Evolutionary conservation across 2,888 invertebrate species (phyloP), one percentile per base, ranked within the genome.

Genomic region (Baronia brevicornis): DNA sequence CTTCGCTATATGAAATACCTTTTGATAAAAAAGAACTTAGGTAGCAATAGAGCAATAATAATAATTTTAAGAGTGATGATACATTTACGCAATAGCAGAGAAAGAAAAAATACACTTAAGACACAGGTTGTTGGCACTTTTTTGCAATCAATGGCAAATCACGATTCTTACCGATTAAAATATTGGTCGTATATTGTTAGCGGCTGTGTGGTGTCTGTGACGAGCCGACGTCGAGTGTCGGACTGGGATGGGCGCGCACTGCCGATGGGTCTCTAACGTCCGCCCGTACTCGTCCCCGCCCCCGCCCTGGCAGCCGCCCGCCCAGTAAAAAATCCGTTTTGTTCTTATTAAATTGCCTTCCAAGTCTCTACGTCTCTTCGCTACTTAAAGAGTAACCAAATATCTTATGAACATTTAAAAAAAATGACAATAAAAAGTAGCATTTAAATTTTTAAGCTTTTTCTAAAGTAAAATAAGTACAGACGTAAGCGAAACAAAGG

Each of bases 191-290:
- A 64, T 65, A 60, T 66, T 66, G 66, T 67, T 63, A 67, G 54
- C 51, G 55, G 65, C 62, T 60, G 78, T 79, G 70, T 79, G 64
- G 68, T 69, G 63, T 77, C 70, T 75, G 71, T 66, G 80, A 82
- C 78, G 82, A 84, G 82, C 84, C 82, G 84, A 84, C 84, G 84
- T 84, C 75, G 84, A 84, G 82, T 84, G 82, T 82, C 78, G 82
- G 78, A 71, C 75, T 79, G 46, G 79, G 77, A 65, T 69, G 70
- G 82, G 75, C 82, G 84, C 73, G 82, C 80, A 82, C 82, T 82
- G 79, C 44, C 67, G 60, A 51, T 56, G 39, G 36, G 56, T n/a
- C n/a, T n/a, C n/a, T n/a, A n/a, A n/a, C n/a, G n/a, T n/a, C n/a
- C n/a, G n/a, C n/a, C n/a, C n/a, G n/a, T n/a, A n/a, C n/a, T n/a